phyloP scores from a whole-genome alignment of 2,797 vertebrate genomes.

The Leuciscus waleckii region DNA sequence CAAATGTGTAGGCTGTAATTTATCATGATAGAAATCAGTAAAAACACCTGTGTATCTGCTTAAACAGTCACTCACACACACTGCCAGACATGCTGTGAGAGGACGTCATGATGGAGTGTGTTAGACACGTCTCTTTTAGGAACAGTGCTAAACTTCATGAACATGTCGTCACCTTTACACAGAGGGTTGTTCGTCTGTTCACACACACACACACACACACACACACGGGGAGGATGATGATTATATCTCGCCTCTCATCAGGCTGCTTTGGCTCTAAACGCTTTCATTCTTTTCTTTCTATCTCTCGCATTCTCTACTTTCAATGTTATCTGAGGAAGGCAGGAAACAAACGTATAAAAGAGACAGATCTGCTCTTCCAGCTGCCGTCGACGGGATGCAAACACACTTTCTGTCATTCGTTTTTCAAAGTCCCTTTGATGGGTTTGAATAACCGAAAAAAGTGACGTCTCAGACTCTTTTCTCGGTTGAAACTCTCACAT shows the following conservation, averaged over 20 bases:
- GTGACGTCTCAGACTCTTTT: background rate
- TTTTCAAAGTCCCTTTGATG: background rate
- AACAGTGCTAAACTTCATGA: constrained; percentile 10
- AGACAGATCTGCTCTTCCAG: constrained; percentile 42
- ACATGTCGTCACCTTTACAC: constrained; percentile 35
- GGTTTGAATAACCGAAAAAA: constrained; percentile 18
- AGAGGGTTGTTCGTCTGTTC: background rate
- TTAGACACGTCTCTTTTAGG: constrained; percentile 8
- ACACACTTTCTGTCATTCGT: background rate
- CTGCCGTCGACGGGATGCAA: background rate
- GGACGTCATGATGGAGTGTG: constrained; percentile 4
- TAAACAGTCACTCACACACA: constrained; percentile 19
- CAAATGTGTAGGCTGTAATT: background rate
- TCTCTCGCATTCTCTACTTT: constrained; percentile 54
- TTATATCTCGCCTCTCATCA: constrained; percentile 63
- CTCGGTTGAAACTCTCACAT: background rate
- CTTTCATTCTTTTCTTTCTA: constrained; percentile 54
- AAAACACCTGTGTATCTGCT: background rate
- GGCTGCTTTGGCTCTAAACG: constrained; percentile 37
- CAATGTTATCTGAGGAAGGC: constrained; percentile 76
- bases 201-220: background rate
- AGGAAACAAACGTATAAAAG: constrained; percentile 69
- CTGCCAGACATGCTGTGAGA: background rate
- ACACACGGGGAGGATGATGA: constrained; percentile 6
- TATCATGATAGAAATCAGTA: background rate